Percentiles rank a stretch among this genome's conserved stretches.
phyloP scores from a whole-genome alignment of 2,888 invertebrate genomes.

The Melieria picta region DNA sequence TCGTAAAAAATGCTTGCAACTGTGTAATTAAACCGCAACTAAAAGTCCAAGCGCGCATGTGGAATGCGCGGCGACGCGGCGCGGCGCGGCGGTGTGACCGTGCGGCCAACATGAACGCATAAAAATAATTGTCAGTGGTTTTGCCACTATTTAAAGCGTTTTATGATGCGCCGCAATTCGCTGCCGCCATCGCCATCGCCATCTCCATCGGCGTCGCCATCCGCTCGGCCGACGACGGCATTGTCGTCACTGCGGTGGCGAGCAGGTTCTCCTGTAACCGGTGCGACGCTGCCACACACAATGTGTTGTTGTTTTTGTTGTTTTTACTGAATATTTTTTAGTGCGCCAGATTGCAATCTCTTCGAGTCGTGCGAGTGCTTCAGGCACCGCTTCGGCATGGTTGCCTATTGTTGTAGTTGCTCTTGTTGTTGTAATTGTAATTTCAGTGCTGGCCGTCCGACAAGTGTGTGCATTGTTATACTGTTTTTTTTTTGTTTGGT shows the following conservation, averaged over 20 bases:
- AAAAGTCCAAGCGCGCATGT: conserved; percentile 10
- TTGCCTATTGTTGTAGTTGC: conserved; percentile 1
- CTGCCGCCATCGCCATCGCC: no score
- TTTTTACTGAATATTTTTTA: neutral
- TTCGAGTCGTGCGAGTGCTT: neutral
- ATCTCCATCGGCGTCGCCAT: no score
- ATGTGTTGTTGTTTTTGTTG: no score
- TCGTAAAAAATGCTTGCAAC: conserved; percentile 45
- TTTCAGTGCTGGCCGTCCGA: no score
- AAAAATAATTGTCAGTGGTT: conserved; percentile 48
- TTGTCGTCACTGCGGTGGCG: neutral
- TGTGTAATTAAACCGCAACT: conserved; percentile 44
- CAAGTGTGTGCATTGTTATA: no score
- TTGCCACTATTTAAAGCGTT: conserved; percentile 47
- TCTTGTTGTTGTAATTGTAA: neutral
- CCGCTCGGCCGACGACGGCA: neutral
- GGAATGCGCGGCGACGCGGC: no score
- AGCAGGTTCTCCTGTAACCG: neutral
- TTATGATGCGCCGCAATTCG: conserved; percentile 31
- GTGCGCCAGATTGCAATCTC: conserved; percentile 21
- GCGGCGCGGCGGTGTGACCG: neutral
- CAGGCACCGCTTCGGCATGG: neutral
- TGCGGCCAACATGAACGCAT: conserved; percentile 36
- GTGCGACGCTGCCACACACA: neutral
- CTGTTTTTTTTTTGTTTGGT: no score